Evolutionary conservation across 2,888 invertebrate genomes (phyloP).

Genomic region (Caprella mutica): DNA sequence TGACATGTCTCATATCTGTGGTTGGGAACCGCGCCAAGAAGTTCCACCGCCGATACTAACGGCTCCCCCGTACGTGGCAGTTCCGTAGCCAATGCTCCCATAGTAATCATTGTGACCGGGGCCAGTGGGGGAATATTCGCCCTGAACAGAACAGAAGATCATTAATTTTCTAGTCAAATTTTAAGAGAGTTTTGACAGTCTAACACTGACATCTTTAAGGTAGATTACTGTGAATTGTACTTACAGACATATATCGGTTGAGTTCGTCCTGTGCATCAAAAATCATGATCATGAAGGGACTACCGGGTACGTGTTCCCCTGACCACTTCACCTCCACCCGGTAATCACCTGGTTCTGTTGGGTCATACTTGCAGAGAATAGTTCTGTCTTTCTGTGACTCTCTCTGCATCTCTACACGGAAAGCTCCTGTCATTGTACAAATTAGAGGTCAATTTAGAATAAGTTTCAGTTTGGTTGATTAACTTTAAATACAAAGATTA

Average conservation of each 20-base stretch:
- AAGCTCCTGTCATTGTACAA: constrained; percentile 57
- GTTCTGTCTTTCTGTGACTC: constrained; percentile 96
- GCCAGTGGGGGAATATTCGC: constrained; percentile 30
- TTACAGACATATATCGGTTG: constrained; percentile 33
- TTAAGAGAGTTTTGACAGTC: too few species aligned
- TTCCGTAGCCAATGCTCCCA: constrained; percentile 42
- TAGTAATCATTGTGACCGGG: constrained; percentile 37
- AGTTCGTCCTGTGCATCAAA: constrained; percentile 83
- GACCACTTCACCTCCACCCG: constrained; percentile 67
- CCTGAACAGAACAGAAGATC: constrained; percentile 14
- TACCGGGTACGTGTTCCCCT: constrained; percentile 57
- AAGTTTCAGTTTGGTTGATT: background rate
- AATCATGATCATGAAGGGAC: constrained; percentile 97
- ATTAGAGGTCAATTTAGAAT: background rate
- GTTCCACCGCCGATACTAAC: constrained; percentile 42
- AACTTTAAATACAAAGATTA: background rate
- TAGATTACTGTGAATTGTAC: too few species aligned
- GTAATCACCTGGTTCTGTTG: constrained; percentile 97
- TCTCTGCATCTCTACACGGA: constrained; percentile 97
- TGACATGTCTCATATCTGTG: constrained; percentile 38
- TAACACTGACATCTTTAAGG: background rate
- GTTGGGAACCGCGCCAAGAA: constrained; percentile 50
- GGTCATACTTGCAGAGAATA: constrained; percentile 95
- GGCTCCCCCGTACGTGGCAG: constrained; percentile 25
- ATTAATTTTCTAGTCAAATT: too few species aligned